A percentile compares a stretch with the other conserved stretches of the same genome.
phyloP scores from a whole-genome alignment of 2,113 vertebrate genomes.

The Pedetes capensis region DNA sequence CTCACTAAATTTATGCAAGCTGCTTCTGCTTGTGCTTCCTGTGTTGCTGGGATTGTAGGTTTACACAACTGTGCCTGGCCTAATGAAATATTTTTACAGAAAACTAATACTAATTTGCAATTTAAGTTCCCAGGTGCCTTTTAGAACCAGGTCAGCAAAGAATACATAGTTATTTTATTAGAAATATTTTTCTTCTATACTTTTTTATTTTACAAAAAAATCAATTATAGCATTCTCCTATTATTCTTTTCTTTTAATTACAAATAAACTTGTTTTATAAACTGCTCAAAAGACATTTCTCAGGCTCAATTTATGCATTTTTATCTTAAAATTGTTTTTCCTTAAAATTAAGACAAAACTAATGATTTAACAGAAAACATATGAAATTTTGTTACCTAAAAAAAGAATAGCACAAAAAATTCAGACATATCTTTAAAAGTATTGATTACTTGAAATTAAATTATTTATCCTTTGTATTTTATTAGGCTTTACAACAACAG shows the following conservation, averaged over 20 bases:
- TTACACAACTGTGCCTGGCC: too few species aligned
- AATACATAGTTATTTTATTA: background rate
- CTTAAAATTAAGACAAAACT: background rate
- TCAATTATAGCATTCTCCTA: background rate
- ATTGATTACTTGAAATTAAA: conserved; percentile 37
- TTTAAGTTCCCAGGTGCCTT: conserved; percentile 10
- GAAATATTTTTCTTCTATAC: conserved; percentile 10
- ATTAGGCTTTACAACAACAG: background rate
- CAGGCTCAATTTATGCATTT: background rate
- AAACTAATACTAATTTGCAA: background rate
- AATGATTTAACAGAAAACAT: conserved; percentile 39
- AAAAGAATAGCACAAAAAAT: conserved; percentile 29
- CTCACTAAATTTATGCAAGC: too few species aligned
- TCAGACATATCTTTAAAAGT: conserved; percentile 23
- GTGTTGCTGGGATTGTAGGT: too few species aligned
- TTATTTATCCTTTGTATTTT: conserved; percentile 46
- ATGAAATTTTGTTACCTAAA: conserved; percentile 27
- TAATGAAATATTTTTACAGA: conserved; percentile 65
- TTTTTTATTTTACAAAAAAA: conserved; percentile 39
- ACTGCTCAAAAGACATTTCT: conserved; percentile 47
- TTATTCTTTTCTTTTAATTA: background rate
- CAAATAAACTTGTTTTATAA: conserved; percentile 19
- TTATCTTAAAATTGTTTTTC: conserved; percentile 37
- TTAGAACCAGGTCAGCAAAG: background rate
- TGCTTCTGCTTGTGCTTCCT: too few species aligned